phyloP scores from a whole-genome alignment of 2,113 vertebrate genomes.

The Xyrauchen texanus region DNA sequence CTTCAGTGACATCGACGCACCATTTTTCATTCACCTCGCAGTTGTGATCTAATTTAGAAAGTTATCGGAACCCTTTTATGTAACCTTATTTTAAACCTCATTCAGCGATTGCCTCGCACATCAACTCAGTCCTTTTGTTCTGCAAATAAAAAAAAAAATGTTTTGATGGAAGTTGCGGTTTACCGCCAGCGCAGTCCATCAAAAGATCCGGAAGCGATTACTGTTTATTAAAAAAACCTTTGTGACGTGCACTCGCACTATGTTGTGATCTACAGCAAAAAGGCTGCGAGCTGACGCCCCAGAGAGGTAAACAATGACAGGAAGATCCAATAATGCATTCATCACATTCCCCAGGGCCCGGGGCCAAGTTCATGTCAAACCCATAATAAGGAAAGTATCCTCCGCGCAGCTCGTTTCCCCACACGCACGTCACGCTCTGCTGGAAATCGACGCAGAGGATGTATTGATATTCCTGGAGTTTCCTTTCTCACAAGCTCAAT shows the following conservation, averaged over 20 bases:
- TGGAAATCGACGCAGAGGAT: constrained; percentile 94
- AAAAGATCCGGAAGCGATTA: constrained; percentile 50
- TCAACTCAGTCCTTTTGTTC: constrained; percentile 61
- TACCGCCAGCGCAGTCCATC: constrained; percentile 73
- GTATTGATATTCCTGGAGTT: constrained; percentile 88
- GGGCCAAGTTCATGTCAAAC: constrained; percentile 96
- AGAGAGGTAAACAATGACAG: constrained; percentile 95
- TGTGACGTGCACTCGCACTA: constrained; percentile 73
- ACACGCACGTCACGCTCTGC: constrained; percentile 86
- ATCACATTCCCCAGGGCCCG: constrained; percentile 86
- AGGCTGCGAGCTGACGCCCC: constrained; percentile 76
- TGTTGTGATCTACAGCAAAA: constrained; percentile 30
- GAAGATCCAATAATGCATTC: constrained; percentile 98
- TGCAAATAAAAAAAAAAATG: constrained; percentile 70
- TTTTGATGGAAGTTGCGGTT: constrained; percentile 79
- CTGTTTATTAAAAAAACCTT: constrained; percentile 57
- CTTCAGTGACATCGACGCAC: no score
- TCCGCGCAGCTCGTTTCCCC: constrained; percentile 71
- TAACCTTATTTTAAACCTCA: neutral
- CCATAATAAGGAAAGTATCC: constrained; percentile 91
- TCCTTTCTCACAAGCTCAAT: constrained; percentile 98
- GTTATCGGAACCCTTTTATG: no score
- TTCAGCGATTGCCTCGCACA: constrained; percentile 75
- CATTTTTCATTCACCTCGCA: no score
- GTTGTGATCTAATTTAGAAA: no score